Base-by-base conservation (phyloP, 2,113 vertebrate species). In the Corydoras maculifer region DNA sequence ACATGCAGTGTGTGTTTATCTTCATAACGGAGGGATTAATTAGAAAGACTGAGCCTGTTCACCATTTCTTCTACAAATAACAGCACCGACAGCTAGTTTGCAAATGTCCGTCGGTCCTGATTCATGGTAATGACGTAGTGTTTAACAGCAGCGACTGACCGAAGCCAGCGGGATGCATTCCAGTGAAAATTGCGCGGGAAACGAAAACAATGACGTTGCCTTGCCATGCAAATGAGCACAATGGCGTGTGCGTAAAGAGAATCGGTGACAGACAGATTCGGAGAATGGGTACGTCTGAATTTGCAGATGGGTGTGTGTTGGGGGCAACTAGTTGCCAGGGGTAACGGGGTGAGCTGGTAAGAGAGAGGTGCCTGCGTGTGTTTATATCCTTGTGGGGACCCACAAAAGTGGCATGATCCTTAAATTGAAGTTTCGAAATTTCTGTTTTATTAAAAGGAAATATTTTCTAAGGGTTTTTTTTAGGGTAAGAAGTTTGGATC, bases 311-410 rank as follows among this genome's bases (percentile, higher is more conserved):
- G 78, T 70, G 77, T 70, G 77, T 73, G 80, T 79, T 74, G 59
- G 31, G 65, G 74, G 73, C 74, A 62, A 54, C 48, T 78, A 78
- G 82, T 84, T 84, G 82, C 82, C 81, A 84, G 75, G 82, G 78
- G 80, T 79, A 84, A 84, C 82, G 69, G 81, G 76, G 76, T 79
- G 79, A 80, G 79, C 65, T 76, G 76, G 80, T 72, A 77, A 69
- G 67, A 75, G 71, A 75, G 80, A 75, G 31, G 75, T 63, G 71
- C 6, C 9, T 53, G 60, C 9, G 61, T 43, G 14, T 49, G 7
- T 35, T 31, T 43, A 31, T 29, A 10, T 53, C 51, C 51, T 53
- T 8, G 3, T 53, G 13, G 51, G 51, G 13, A 53, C 51, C 51
- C 9, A 53, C 9, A 0, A 3, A 12, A 43, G 35, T 43, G 35